Percentiles rank a stretch among this genome's conserved stretches.
These are phyloP conservation scores for Phortica okadai DNA, from an alignment of 2,888 invertebrate species.

Conservation along the genomic window DNA sequence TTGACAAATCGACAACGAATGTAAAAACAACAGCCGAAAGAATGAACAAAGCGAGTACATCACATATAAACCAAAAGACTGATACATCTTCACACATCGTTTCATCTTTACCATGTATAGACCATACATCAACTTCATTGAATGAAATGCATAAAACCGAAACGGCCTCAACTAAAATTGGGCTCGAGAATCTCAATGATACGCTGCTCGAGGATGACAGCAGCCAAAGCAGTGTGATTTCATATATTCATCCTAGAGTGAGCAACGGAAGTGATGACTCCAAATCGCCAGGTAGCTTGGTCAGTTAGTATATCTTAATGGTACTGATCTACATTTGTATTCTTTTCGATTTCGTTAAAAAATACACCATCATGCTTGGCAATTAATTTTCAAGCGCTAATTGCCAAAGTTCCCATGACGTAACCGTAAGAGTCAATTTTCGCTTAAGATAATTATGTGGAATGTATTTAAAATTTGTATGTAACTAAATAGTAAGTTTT, in stretches of 20 bases:
- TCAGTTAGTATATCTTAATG: neutral
- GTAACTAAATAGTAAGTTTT: conserved; percentile 32
- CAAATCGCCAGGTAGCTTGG: conserved; percentile 45
- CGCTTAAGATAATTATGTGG: conserved; percentile 22
- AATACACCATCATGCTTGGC: conserved; percentile 44
- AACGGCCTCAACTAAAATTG: neutral
- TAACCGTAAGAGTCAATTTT: conserved; percentile 32
- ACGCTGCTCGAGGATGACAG: conserved; percentile 74
- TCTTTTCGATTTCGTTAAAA: too few relatives aligned
- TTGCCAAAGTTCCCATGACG: conserved; percentile 47
- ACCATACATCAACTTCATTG: neutral
- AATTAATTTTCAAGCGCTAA: conserved; percentile 32
- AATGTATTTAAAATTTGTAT: conserved; percentile 40
- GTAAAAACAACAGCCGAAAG: conserved; percentile 38
- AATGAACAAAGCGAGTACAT: conserved; percentile 35
- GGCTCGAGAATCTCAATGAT: conserved; percentile 59
- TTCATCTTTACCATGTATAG: conserved; percentile 9
- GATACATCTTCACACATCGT: conserved; percentile 25
- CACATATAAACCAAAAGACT: conserved; percentile 44
- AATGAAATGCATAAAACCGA: neutral
- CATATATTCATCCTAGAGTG: conserved; percentile 74
- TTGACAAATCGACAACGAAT: conserved; percentile 31
- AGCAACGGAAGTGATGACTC: conserved; percentile 31
- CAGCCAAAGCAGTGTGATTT: conserved; percentile 76
- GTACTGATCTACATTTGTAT: neutral